Conservation (phyloP, 2,797 vertebrate species). For the Sebastes melanostomus region DNA sequence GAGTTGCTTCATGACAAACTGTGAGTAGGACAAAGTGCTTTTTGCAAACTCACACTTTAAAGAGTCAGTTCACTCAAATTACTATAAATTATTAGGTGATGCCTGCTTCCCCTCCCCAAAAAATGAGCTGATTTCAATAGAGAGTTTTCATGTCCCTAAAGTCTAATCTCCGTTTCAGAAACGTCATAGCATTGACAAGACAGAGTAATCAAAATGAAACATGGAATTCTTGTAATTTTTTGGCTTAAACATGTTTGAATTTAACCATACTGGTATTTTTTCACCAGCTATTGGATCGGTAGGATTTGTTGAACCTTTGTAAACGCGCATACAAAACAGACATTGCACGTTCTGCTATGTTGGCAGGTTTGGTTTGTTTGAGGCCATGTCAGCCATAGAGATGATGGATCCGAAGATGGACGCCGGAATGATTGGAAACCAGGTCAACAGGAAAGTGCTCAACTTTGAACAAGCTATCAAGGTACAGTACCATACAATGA, state of each 20-base stretch:
- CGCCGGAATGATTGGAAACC: conserved; percentile 99
- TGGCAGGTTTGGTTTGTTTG: conserved; percentile 95
- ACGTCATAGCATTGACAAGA: not conserved
- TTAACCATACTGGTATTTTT: not conserved
- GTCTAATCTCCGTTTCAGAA: not conserved
- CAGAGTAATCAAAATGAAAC: not conserved
- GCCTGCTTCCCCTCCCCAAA: not conserved
- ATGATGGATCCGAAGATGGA: conserved; percentile 99
- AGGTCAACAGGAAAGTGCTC: conserved; percentile 98
- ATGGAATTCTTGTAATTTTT: not conserved
- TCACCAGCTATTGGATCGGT: not conserved
- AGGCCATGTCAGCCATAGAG: conserved; percentile 99
- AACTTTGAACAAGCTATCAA: conserved; percentile 98
- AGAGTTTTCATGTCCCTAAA: not conserved
- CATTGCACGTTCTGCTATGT: not conserved
- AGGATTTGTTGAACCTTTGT: not conserved
- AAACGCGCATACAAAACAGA: not conserved
- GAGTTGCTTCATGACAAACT: conserved; percentile 98
- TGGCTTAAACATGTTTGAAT: not conserved
- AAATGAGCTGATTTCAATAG: not conserved
- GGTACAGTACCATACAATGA: conserved; percentile 74
- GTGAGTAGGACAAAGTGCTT: conserved; percentile 83
- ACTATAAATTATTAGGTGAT: not conserved
- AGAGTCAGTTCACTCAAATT: not conserved
- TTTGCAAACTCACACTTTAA: conserved; percentile 1